These are phyloP conservation scores for Pristionchus entomophagus DNA, from an alignment of 2,888 invertebrate species.

Conservation along the genomic window DNA sequence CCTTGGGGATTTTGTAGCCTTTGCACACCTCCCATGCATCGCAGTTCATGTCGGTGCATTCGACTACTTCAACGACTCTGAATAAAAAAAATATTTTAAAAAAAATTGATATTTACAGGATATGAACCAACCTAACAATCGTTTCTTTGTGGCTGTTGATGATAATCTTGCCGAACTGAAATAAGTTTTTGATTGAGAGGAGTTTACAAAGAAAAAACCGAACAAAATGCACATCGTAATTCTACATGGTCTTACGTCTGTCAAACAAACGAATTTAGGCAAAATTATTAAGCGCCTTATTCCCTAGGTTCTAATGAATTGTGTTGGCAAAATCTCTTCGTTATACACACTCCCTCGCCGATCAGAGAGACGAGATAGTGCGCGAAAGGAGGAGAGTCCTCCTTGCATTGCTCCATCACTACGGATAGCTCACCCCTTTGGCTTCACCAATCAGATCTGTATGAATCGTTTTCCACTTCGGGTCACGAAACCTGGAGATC, in stretches of 20 bases:
- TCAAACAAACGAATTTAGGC: no score
- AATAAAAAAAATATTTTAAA: not conserved
- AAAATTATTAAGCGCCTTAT: no score
- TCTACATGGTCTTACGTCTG: no score
- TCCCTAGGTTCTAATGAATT: no score
- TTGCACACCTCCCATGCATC: not conserved
- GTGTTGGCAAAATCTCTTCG: no score
- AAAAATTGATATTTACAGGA: not conserved
- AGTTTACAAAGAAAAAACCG: no score
- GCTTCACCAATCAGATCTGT: not conserved
- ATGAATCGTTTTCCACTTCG: not conserved
- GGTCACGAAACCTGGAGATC: not conserved
- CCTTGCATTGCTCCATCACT: no score
- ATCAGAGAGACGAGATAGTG: no score
- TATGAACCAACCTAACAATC: not conserved
- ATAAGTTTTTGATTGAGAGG: not conserved
- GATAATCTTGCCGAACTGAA: not conserved
- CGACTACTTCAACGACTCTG: not conserved
- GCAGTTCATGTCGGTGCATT: not conserved
- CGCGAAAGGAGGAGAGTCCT: no score
- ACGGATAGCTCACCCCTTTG: not conserved
- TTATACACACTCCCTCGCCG: no score
- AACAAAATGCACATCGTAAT: no score
- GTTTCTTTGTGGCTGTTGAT: not conserved
- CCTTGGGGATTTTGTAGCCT: not conserved